These are phyloP conservation scores for Labia minor DNA, from an alignment of 2,888 invertebrate species.

Conservation along the genomic window DNA sequence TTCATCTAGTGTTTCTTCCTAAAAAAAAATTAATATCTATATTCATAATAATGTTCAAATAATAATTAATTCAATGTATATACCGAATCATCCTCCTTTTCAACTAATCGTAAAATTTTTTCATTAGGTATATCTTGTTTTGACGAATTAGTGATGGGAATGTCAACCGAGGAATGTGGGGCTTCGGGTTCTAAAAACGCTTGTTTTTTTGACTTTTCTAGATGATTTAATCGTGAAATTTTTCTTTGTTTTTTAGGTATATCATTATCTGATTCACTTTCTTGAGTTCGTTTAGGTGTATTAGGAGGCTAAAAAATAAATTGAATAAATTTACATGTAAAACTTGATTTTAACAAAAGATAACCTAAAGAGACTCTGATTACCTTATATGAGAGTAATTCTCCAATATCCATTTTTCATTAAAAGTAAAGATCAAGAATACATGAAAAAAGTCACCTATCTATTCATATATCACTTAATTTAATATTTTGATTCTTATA, in stretches of 20 bases:
- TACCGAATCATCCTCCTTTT: slow-evolving; percentile 63
- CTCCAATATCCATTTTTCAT: slow-evolving; percentile 49
- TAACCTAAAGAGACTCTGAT: slow-evolving; percentile 21
- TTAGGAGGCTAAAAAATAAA: slow-evolving; percentile 56
- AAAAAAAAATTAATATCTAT: slow-evolving; percentile 28
- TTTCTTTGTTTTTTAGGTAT: slow-evolving; percentile 41
- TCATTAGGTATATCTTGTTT: slow-evolving; percentile 40
- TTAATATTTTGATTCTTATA: too few species aligned
- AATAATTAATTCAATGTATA: background rate
- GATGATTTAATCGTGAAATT: slow-evolving; percentile 21
- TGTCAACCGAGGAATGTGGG: background rate
- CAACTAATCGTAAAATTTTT: slow-evolving; percentile 65
- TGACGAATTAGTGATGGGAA: slow-evolving; percentile 19
- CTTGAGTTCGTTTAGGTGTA: slow-evolving; percentile 60
- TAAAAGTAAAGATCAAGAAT: too few species aligned
- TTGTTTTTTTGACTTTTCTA: background rate
- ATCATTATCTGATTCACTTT: slow-evolving; percentile 47
- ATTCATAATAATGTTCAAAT: slow-evolving; percentile 16
- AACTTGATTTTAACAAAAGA: background rate
- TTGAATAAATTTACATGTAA: slow-evolving; percentile 18
- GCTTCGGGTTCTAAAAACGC: background rate
- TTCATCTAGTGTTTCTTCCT: slow-evolving; percentile 83
- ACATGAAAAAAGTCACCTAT: too few species aligned
- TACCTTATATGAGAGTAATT: slow-evolving; percentile 47
- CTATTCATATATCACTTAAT: too few species aligned